Conservation (phyloP, 2,888 invertebrate species). For the Xestia c-nigrum region DNA sequence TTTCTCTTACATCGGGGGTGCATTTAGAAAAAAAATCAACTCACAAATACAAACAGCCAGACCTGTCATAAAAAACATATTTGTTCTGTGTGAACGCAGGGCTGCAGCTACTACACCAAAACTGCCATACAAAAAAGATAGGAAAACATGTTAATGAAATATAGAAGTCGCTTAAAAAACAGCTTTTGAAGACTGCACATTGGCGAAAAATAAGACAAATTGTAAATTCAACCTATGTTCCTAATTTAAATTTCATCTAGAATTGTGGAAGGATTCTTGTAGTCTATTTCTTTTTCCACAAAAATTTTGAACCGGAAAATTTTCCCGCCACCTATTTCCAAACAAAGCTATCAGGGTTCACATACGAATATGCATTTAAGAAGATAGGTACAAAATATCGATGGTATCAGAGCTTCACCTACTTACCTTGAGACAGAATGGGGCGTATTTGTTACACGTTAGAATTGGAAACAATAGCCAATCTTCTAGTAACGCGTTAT, state of each 20-base stretch:
- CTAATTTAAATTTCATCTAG: background rate
- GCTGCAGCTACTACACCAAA: background rate
- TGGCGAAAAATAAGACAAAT: background rate
- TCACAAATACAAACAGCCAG: background rate
- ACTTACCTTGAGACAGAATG: conserved; percentile 70
- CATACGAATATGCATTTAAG: conserved; percentile 44
- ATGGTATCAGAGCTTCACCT: conserved; percentile 64
- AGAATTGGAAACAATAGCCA: conserved; percentile 79
- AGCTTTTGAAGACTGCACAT: background rate
- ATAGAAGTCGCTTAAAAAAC: too few relatives aligned
- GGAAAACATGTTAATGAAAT: background rate
- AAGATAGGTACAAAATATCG: conserved; percentile 46
- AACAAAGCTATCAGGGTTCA: conserved; percentile 29
- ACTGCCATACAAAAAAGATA: background rate
- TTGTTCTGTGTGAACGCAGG: background rate
- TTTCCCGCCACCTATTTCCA: background rate
- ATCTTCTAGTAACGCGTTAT: conserved; percentile 79
- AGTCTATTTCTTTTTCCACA: background rate
- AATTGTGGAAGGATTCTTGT: background rate
- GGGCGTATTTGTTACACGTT: conserved; percentile 76
- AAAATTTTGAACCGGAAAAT: background rate
- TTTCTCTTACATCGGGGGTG: background rate
- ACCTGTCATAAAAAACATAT: background rate
- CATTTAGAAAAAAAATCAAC: background rate
- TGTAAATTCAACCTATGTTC: background rate